Evolutionary conservation across 2,888 invertebrate genomes (phyloP).

Genomic region (Meandrusa payeni): DNA sequence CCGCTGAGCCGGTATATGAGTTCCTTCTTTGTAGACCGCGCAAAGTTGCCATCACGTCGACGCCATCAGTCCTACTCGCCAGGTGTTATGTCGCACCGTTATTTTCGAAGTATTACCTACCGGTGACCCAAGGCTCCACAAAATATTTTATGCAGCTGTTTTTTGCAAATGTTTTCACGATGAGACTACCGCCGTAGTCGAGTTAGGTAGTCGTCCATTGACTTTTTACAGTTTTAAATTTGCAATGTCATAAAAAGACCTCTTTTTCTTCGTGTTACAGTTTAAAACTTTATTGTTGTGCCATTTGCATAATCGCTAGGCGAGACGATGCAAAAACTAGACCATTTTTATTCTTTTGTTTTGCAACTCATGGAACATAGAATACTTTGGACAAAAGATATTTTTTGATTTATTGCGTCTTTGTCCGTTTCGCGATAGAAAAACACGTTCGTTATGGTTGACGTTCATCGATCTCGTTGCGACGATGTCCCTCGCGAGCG

Average conservation of each 20-base stretch:
- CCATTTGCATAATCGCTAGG: conserved; percentile 76
- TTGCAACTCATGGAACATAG: conserved; percentile 58
- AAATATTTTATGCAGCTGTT: conserved; percentile 43
- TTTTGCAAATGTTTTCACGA: conserved; percentile 38
- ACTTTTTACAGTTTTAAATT: conserved; percentile 58
- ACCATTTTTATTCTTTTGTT: conserved; percentile 66
- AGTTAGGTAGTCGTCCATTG: conserved; percentile 63
- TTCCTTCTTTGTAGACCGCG: conserved; percentile 83
- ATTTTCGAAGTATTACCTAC: conserved; percentile 26
- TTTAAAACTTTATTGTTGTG: conserved; percentile 68
- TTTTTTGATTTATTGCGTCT: conserved; percentile 70
- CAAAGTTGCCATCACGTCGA: conserved; percentile 44
- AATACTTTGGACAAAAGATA: conserved; percentile 63
- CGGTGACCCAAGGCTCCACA: conserved; percentile 35
- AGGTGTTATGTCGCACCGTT: conserved; percentile 13
- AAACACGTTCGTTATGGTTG: conserved; percentile 56
- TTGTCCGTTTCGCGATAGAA: conserved; percentile 53
- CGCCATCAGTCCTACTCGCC: conserved; percentile 29
- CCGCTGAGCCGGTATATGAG: conserved; percentile 86
- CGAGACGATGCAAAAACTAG: conserved; percentile 67
- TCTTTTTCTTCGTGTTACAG: conserved; percentile 66
- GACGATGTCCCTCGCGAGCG: conserved; percentile 51
- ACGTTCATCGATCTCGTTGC: conserved; percentile 51
- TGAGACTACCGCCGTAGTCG: conserved; percentile 55
- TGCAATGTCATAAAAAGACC: conserved; percentile 65